A percentile compares a stretch with the other conserved stretches of the same genome.
These are phyloP conservation scores for Drosophila pseudoobscura DNA, from an alignment of 1,140 invertebrate genomes.

Conservation along the genomic window DNA sequence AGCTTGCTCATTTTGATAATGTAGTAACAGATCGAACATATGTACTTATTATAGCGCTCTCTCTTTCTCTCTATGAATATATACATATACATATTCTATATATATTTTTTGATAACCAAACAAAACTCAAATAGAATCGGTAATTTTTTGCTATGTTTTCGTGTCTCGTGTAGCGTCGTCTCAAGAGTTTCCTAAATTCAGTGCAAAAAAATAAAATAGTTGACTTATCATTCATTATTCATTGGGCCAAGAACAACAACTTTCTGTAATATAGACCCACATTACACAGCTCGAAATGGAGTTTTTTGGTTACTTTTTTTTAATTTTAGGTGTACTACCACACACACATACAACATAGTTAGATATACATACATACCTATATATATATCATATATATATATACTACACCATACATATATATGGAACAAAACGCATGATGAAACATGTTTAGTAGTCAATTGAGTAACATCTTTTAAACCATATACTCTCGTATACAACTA, in stretches of 20 bases:
- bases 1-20: conserved; percentile 75
- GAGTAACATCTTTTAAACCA: conserved; percentile 48
- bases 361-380: conserved; percentile 47
- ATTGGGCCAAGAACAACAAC: conserved; percentile 22
- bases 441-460: conserved; percentile 79
- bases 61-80: conserved; percentile 36
- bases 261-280: conserved; percentile 57
- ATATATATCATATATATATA: conserved; percentile 33
- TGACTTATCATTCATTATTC: conserved; percentile 31
- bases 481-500: conserved; percentile 1
- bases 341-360: conserved; percentile 44
- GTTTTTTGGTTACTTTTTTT: conserved; percentile 46
- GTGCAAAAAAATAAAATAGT: conserved; percentile 35
- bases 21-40: conserved; percentile 53
- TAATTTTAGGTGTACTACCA: conserved; percentile 48
- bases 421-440: conserved; percentile 67
- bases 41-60: conserved; percentile 49
- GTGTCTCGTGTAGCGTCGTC: conserved; percentile 49
- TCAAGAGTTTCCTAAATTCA: conserved; percentile 37
- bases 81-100: conserved; percentile 51
- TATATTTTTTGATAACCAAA: conserved; percentile 49
- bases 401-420: background rate
- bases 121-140: conserved; percentile 39
- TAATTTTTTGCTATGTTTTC: conserved; percentile 37
- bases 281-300: conserved; percentile 44